A percentile compares a stretch with the other conserved stretches of the same genome.
phyloP scores from a whole-genome alignment of 2,797 vertebrate genomes.

The Acridotheres tristis region DNA sequence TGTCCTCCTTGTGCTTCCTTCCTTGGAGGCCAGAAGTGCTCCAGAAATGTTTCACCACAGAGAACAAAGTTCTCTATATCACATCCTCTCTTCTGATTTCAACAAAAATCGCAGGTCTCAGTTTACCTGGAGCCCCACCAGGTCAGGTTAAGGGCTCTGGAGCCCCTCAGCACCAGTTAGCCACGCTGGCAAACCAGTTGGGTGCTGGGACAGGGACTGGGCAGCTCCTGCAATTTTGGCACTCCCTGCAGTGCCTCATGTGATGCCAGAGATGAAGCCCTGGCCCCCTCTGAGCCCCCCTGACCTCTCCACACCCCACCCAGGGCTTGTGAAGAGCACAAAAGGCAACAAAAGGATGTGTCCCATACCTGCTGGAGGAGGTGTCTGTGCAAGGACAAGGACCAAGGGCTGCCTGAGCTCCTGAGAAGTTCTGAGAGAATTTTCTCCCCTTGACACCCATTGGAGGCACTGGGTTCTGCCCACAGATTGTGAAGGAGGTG shows the following conservation, averaged over 20 bases:
- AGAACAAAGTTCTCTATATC: background rate
- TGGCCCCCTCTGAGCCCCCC: background rate
- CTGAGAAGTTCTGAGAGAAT: background rate
- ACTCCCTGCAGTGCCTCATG: background rate
- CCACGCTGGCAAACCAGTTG: background rate
- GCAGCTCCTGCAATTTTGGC: background rate
- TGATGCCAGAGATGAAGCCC: background rate
- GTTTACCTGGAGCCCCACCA: rapidly evolving
- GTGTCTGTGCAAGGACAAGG: background rate
- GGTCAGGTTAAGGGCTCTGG: background rate
- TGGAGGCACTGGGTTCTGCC: background rate
- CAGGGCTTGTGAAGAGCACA: background rate
- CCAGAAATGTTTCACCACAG: background rate
- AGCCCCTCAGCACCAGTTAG: background rate
- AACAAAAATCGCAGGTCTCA: background rate
- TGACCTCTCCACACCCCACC: background rate
- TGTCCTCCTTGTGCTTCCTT: background rate
- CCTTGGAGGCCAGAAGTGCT: background rate
- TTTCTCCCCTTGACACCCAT: background rate
- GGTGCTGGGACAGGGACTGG: background rate
- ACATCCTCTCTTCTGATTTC: background rate
- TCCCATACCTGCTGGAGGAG: background rate
- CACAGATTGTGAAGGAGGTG: background rate
- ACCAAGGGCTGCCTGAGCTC: background rate
- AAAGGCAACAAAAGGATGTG: background rate